These are phyloP conservation scores for Zhuqinia jingwanae DNA, from an alignment of 2,888 invertebrate species.

Conservation along the genomic window DNA sequence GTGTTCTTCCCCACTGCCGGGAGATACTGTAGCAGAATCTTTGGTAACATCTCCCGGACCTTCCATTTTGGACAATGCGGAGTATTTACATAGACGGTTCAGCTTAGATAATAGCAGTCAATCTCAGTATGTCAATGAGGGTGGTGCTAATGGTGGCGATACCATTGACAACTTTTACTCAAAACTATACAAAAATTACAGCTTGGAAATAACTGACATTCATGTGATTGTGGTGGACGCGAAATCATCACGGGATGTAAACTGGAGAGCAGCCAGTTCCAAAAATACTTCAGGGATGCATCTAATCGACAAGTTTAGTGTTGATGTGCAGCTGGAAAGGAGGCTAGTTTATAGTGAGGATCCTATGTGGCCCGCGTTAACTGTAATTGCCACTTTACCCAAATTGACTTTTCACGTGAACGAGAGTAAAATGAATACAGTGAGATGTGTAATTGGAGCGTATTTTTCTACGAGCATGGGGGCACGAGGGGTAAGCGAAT, in stretches of 20 bases:
- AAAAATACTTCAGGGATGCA: conserved; percentile 92
- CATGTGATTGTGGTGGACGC: conserved; percentile 94
- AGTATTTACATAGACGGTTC: conserved; percentile 47
- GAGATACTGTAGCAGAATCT: conserved; percentile 56
- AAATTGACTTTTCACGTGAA: conserved; percentile 94
- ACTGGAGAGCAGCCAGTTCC: conserved; percentile 93
- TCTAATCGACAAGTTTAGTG: conserved; percentile 90
- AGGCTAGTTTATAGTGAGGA: conserved; percentile 91
- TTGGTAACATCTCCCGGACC: conserved; percentile 74
- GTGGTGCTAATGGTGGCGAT: conserved; percentile 78
- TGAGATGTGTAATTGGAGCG: conserved; percentile 83
- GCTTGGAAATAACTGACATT: conserved; percentile 88
- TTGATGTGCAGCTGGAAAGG: conserved; percentile 87
- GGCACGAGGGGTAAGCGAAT: conserved; percentile 12
- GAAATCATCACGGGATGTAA: conserved; percentile 83
- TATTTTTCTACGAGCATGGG: conserved; percentile 61
- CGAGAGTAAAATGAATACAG: conserved; percentile 91
- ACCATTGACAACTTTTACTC: conserved; percentile 83
- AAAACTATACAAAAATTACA: conserved; percentile 80
- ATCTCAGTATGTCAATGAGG: too few relatives aligned
- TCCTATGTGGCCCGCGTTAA: conserved; percentile 92
- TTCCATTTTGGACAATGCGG: conserved; percentile 72
- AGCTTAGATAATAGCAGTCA: conserved; percentile 83
- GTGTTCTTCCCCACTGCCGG: conserved; percentile 91
- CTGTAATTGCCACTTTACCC: conserved; percentile 92